Percentiles rank a stretch among this genome's conserved stretches.
Evolutionary conservation across 2,113 vertebrate genomes (phyloP).

Genomic region (Aptenodytes patagonicus): DNA sequence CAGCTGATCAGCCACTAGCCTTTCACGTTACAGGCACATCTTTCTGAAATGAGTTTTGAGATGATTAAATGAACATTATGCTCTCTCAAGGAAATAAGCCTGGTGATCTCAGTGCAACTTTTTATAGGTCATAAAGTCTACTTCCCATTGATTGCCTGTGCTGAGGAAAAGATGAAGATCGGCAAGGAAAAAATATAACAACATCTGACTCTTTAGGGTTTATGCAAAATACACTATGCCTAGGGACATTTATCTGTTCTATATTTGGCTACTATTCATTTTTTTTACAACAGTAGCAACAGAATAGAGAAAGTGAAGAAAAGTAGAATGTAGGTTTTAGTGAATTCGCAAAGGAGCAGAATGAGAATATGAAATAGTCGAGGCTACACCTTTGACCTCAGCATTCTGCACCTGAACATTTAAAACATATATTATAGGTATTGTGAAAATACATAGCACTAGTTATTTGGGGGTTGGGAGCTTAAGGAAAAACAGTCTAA

Average conservation of each 20-base stretch:
- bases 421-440: background rate
- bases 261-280: background rate
- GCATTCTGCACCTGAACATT: background rate
- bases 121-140: background rate
- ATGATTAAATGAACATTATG: background rate
- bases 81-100: background rate
- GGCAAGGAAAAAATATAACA: background rate
- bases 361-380: background rate
- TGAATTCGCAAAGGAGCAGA: background rate
- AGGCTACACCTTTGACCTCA: background rate
- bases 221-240: background rate
- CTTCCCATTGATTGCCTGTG: background rate
- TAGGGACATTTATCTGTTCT: background rate
- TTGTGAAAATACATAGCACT: background rate
- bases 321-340: background rate
- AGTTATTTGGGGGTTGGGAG: background rate
- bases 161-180: background rate
- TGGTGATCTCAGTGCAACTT: background rate
- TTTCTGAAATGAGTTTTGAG: slow-evolving; percentile 19
- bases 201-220: background rate
- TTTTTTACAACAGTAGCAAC: background rate
- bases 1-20: background rate
- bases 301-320: background rate
- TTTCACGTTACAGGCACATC: background rate
- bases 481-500: background rate